Evolutionary conservation across 1,140 invertebrate species (phyloP), one percentile per base, ranked within the genome.

Genomic region (Hetaerina americana): DNA sequence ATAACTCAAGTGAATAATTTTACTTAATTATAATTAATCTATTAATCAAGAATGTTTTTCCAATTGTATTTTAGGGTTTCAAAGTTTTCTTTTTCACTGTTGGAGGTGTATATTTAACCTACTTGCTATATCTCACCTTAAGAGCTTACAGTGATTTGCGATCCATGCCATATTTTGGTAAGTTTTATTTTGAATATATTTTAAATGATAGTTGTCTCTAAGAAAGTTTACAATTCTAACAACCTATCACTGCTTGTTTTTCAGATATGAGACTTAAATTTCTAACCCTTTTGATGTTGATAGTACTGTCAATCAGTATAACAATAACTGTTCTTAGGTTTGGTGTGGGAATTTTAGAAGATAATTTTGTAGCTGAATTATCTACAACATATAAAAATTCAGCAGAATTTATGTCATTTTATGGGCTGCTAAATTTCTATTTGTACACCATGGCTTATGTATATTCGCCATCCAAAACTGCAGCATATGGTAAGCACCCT

Each of bases 121-220:
- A 96, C 82, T 82, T 98, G 69, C 76, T 91, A 0, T 87, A 93
- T 76, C 82, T 98, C 24, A 88, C 97, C 72, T 82, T 98, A 25
- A 89, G 90, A 78, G 95, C 95, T 1, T 98, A 96, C 78, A 95
- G 90, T 75, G 96, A 98, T 83, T 84, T 99, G 27, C 85, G 94
- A 77, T 93, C 94, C 10, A 98, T 98, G 96, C 95, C 95, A 73
- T 97, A 92, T 82, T 97, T 98, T 86, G 95, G 95, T 97, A 85
- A 88, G 84, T 76, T 27, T 57, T 40, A 40, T 15, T 57, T 68
- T 18, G 67, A 72, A 24, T n/a, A 26, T 66, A 71, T 66, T 31
- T 74, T 29, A 29, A 68, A 12, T 73, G 24, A 70, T 15, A 28
- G n/a, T 29, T 5, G 0, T n/a, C n/a, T n/a, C n/a, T n/a, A 57